These are phyloP conservation scores for Patiria pectinifera DNA, from an alignment of 53 echinoderm and acorn worm genomes.

Conservation along the genomic window DNA sequence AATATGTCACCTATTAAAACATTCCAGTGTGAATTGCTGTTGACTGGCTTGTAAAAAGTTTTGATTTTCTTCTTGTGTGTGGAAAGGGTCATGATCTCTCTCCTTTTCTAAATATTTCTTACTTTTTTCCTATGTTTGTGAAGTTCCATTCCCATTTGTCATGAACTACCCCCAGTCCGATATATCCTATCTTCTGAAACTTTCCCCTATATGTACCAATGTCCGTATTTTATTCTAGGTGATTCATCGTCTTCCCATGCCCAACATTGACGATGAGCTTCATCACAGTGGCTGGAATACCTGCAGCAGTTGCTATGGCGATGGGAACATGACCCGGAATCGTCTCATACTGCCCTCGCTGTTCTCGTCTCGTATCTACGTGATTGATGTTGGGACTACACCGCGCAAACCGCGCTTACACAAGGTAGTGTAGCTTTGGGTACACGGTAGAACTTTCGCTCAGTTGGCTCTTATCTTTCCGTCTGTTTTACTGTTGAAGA, in stretches of 20 bases:
- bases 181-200: neutral
- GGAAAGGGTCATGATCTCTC: too few relatives aligned
- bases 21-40: too few relatives aligned
- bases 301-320: slow-evolving; percentile 96
- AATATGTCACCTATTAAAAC: too few relatives aligned
- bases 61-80: too few relatives aligned
- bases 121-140: too few relatives aligned
- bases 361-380: slow-evolving; percentile 88
- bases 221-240: slow-evolving; percentile 56
- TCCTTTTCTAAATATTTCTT: too few relatives aligned
- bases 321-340: slow-evolving; percentile 74
- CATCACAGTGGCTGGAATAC: slow-evolving; percentile 98
- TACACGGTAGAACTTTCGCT: neutral
- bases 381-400: slow-evolving; percentile 81
- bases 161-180: neutral
- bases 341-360: slow-evolving; percentile 90
- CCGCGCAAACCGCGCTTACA: slow-evolving; percentile 77
- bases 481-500: too few relatives aligned
- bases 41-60: too few relatives aligned
- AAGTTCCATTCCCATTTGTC: neutral
- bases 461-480: neutral
- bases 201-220: neutral
- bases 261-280: slow-evolving; percentile 81
- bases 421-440: slow-evolving; percentile 37
- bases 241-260: slow-evolving; percentile 93